Base-by-base conservation (phyloP, 2,113 vertebrate genomes). In the Corythornis vintsioides region DNA sequence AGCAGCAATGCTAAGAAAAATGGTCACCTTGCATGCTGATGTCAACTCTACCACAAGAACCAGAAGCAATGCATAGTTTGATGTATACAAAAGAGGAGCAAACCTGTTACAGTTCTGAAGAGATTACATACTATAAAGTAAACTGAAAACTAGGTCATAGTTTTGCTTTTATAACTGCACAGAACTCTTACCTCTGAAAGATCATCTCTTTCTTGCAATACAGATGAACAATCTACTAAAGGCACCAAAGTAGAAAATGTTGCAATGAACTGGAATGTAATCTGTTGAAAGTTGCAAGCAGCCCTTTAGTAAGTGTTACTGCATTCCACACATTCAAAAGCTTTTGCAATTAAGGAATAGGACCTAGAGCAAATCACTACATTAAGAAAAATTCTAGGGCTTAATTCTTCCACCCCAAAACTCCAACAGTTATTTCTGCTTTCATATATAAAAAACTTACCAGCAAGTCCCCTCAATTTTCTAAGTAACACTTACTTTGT, bases 201-300 rank as follows among this genome's bases (percentile, higher is more conserved):
- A 95, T 99, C 98, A 33, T 97, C 98, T 97, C 98, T 98, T 96
- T 99, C 99, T 96, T 99, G 99, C 25, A 99, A 97, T 87, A 98
- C 97, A 94, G 98, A 98, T 57, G 99, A 99, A 94, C 99, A 99
- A 96, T 99, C 99, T 94, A 99, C 99, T 98, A 99, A 99, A 99
- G 99, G 99, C 98, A 99, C 99, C 96, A 99, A 98, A 97, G 99
- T 99, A 95, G 99, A 98, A 98, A 99, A 99, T 9, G 99, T 99
- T 97, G 99, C 99, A 97, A 99, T 99, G 96, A 99, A 99, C 89
- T 99, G 99, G 98, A 99, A 99, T 97, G 99, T 99, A 97, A 99
- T 99, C 99, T 99, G 97, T 81, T 80, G 83, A 84, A 94, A 95
- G 45, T 97, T 14, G 69, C 16, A 96, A 92, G 88, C 8, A 74